These are phyloP conservation scores for Gulo gulo DNA, from an alignment of 2,113 vertebrate species.

Conservation along the genomic window DNA sequence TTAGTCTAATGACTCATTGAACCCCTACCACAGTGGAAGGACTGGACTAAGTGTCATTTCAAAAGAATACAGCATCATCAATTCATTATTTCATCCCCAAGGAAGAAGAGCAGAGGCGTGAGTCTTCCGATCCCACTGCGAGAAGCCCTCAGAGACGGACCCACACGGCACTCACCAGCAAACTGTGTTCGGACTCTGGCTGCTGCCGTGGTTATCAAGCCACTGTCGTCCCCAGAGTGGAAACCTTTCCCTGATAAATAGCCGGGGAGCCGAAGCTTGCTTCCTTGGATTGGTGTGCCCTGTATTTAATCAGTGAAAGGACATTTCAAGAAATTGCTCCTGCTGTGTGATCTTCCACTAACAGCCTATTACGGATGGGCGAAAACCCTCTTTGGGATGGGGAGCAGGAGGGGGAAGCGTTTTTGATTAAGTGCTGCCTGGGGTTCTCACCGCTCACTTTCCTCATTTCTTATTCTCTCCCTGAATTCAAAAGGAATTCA, in stretches of 20 bases:
- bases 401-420: fast-evolving
- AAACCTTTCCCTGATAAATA: constrained; percentile 97
- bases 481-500: not conserved
- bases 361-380: not conserved
- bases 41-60: not conserved
- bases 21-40: not conserved
- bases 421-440: not conserved
- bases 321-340: not conserved
- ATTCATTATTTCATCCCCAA: not conserved
- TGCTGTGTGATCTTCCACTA: not conserved
- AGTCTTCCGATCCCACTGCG: not conserved
- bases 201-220: constrained; percentile 91
- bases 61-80: not conserved
- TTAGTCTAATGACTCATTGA: not conserved
- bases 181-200: constrained; percentile 91
- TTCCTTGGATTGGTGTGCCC: constrained; percentile 95
- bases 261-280: constrained; percentile 95
- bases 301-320: constrained; percentile 65
- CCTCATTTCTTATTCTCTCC: not conserved
- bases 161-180: constrained; percentile 81
- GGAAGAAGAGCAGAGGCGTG: not conserved
- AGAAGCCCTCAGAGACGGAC: not conserved
- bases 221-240: constrained; percentile 93
- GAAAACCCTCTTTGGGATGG: not conserved
- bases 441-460: not conserved